Conservation (phyloP, 2,797 vertebrate species). For the Decapterus maruadsi region DNA sequence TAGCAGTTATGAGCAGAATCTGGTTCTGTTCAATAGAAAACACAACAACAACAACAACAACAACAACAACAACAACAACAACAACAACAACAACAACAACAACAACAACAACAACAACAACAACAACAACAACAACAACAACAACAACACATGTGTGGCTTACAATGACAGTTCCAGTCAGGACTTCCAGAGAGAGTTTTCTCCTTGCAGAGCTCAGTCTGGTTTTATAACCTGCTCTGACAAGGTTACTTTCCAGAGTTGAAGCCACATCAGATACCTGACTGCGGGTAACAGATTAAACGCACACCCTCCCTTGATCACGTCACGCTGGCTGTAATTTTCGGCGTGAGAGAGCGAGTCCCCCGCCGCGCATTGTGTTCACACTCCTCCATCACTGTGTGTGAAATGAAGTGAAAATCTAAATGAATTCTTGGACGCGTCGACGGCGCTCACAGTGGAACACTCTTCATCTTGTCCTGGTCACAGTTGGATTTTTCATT, state of each 20-base stretch:
- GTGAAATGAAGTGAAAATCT: slow-evolving; percentile 54
- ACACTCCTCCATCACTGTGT: slow-evolving; percentile 26
- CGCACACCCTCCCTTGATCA: slow-evolving; percentile 19
- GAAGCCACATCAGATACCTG: slow-evolving; percentile 36
- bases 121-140: too few relatives aligned
- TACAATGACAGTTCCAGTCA: too few relatives aligned
- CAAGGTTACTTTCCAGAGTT: slow-evolving; percentile 60
- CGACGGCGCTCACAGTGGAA: slow-evolving; percentile 12
- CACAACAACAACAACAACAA: too few relatives aligned
- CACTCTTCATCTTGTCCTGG: slow-evolving; percentile 40
- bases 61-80: too few relatives aligned
- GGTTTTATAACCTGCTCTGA: slow-evolving; percentile 44
- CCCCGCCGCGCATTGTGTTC: slow-evolving; percentile 2
- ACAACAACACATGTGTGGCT: too few relatives aligned
- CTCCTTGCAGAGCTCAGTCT: not conserved
- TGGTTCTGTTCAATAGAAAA: too few relatives aligned
- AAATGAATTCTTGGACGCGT: slow-evolving; percentile 35
- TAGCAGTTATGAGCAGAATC: too few relatives aligned
- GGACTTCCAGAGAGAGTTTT: too few relatives aligned
- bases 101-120: too few relatives aligned
- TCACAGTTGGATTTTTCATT: slow-evolving; percentile 57
- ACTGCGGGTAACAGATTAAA: slow-evolving; percentile 44
- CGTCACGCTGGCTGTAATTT: slow-evolving; percentile 42
- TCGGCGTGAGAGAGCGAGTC: not conserved
- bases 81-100: too few relatives aligned